These are phyloP conservation scores for Heptranchias perlo DNA, from an alignment of 2,113 vertebrate genomes.

Conservation along the genomic window DNA sequence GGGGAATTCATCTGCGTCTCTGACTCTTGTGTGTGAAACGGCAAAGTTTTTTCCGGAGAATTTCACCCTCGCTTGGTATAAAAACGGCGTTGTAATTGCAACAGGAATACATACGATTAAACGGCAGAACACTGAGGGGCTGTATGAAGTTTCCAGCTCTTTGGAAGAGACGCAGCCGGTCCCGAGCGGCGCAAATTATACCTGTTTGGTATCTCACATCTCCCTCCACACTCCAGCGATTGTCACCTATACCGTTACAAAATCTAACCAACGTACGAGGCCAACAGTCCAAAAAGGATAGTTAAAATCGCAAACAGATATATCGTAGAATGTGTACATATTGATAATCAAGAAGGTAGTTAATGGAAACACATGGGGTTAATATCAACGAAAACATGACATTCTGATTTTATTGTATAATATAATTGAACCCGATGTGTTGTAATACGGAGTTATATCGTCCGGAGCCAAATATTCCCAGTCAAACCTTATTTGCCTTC, in stretches of 20 bases:
- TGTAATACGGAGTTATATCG: not conserved
- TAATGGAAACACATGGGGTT: not conserved
- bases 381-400: not conserved
- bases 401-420: not conserved
- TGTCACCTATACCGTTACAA: too few species aligned
- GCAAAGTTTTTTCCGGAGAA: not conserved
- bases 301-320: too few species aligned
- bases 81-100: not conserved
- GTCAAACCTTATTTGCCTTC: too few species aligned
- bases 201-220: not conserved
- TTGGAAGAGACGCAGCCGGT: not conserved
- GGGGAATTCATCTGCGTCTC: not conserved
- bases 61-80: not conserved
- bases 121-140: not conserved
- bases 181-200: not conserved
- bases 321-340: not conserved
- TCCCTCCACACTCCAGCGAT: not conserved
- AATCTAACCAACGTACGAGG: not conserved
- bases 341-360: too few species aligned
- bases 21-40: not conserved
- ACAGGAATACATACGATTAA: not conserved
- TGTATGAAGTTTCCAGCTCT: not conserved
- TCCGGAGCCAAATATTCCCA: too few species aligned
- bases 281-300: not conserved
- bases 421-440: not conserved